Percentiles rank a stretch among this genome's conserved stretches.
phyloP scores from a whole-genome alignment of 2,797 vertebrate genomes.

The Microchirus variegatus region DNA sequence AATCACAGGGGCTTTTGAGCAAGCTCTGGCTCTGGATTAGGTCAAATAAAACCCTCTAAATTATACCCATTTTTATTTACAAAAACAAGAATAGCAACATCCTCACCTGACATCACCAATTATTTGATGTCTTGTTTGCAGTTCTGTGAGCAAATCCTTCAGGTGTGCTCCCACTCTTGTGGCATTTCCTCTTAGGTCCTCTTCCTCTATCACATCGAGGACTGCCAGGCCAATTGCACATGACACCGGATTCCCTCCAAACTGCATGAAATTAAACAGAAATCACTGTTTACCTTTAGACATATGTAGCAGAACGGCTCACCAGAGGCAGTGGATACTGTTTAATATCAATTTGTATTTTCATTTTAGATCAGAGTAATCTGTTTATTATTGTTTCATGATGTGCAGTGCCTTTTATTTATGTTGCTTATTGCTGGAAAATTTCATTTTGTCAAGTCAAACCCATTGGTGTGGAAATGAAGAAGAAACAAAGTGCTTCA shows the following conservation, averaged over 20 bases:
- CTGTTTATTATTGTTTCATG: too few relatives aligned
- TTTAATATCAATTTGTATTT: too few relatives aligned
- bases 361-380: too few relatives aligned
- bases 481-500: too few relatives aligned
- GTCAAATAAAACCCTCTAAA: background rate
- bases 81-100: too few relatives aligned
- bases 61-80: background rate
- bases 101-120: constrained; percentile 92
- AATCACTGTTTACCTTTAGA: background rate
- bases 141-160: constrained; percentile 81
- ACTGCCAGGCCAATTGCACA: constrained; percentile 92
- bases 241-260: constrained; percentile 94
- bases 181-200: constrained; percentile 87
- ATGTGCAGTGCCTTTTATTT: too few relatives aligned
- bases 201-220: constrained; percentile 89
- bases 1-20: too few relatives aligned
- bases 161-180: constrained; percentile 85
- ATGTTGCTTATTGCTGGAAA: too few relatives aligned
- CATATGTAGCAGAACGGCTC: too few relatives aligned
- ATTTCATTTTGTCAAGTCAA: too few relatives aligned
- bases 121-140: constrained; percentile 85
- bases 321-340: too few relatives aligned
- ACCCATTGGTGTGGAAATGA: too few relatives aligned
- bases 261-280: constrained; percentile 73
- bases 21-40: background rate